Conservation (phyloP, 2,113 vertebrate genomes). For the Chamaetylas fuelleborni region DNA sequence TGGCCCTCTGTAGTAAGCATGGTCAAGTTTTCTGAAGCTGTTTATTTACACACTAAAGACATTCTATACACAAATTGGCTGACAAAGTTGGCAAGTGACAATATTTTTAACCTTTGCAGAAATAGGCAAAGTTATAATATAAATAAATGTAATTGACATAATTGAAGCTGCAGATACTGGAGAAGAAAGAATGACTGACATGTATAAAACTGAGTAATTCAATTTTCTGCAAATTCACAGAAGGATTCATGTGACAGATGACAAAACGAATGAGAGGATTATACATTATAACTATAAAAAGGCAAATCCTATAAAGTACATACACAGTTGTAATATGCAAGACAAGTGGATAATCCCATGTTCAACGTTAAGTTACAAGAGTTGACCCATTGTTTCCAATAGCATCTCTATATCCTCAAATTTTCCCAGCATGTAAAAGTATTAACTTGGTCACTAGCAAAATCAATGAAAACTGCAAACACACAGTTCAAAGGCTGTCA, state of each 20-base stretch:
- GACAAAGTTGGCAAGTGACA: background rate
- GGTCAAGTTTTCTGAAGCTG: background rate
- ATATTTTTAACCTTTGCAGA: background rate
- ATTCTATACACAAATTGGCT: background rate
- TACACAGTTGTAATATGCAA: background rate
- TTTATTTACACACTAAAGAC: background rate
- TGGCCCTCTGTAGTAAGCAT: background rate
- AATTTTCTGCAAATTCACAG: slow-evolving; percentile 17
- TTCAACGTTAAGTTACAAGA: background rate
- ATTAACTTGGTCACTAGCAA: background rate
- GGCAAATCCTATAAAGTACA: slow-evolving; percentile 26
- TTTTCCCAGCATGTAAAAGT: background rate
- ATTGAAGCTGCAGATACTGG: background rate
- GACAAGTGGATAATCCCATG: slow-evolving; percentile 19
- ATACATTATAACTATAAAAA: background rate
- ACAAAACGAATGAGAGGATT: slow-evolving; percentile 38
- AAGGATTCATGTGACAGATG: slow-evolving; percentile 21
- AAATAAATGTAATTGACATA: background rate
- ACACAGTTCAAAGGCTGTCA: background rate
- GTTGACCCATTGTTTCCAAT: background rate
- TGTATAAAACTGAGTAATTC: background rate
- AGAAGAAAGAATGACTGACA: background rate
- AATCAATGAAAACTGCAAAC: background rate
- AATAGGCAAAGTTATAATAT: background rate
- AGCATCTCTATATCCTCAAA: background rate